phyloP scores from a whole-genome alignment of 92 coral and sea anemone species.

The Hydrozoanthus gracilis region DNA sequence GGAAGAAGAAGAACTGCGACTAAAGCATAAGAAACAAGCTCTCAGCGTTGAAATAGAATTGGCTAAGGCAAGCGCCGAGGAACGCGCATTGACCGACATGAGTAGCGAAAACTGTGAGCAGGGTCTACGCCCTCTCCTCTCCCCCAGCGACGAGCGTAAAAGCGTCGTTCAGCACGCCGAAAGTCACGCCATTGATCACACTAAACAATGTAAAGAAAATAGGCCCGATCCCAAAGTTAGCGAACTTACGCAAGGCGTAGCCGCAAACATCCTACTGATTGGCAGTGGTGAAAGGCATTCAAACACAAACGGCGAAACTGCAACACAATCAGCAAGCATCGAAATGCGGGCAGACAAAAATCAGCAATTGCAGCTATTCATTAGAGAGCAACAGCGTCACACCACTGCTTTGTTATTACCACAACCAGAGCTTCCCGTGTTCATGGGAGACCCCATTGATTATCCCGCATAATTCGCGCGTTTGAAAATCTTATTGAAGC shows the following conservation, averaged over 20 bases:
- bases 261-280: conserved; percentile 1
- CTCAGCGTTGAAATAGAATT: conserved; percentile 31
- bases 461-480: conserved; percentile 66
- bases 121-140: conserved; percentile 5
- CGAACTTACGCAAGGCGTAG: not conserved
- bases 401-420: conserved; percentile 50
- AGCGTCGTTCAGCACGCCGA: not conserved
- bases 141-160: conserved; percentile 4
- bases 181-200: not conserved
- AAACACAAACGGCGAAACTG: not conserved
- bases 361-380: conserved; percentile 38
- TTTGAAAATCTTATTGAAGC: conserved; percentile 71
- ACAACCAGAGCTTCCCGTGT: conserved; percentile 57
- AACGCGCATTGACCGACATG: conserved; percentile 36
- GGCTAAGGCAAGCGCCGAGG: conserved; percentile 50
- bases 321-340: conserved; percentile 11
- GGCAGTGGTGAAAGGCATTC: not conserved
- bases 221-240: not conserved
- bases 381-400: conserved; percentile 50
- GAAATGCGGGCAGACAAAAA: conserved; percentile 10
- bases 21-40: conserved; percentile 17
- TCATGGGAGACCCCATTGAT: conserved; percentile 65
- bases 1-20: conserved; percentile 30
- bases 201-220: not conserved
- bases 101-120: conserved; percentile 21